phyloP scores from a whole-genome alignment of 2,888 invertebrate genomes.

The Drosophila quasianomalipes region DNA sequence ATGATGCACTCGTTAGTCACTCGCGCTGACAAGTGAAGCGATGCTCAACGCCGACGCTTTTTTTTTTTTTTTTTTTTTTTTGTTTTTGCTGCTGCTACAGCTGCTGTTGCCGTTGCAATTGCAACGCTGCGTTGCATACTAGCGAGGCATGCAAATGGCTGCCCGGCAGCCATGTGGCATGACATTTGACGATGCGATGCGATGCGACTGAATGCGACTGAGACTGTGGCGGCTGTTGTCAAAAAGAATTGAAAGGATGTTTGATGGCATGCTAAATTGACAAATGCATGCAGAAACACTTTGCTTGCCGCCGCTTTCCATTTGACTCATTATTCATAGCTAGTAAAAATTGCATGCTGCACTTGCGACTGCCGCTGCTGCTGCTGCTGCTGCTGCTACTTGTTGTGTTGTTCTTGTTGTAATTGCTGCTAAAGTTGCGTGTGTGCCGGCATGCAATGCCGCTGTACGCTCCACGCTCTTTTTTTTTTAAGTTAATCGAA shows the following conservation, averaged over 20 bases:
- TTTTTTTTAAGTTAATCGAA: conserved; percentile 12
- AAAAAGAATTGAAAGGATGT: conserved; percentile 82
- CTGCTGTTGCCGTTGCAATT: conserved; percentile 20
- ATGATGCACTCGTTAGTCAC: conserved; percentile 82
- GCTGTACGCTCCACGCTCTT: neutral
- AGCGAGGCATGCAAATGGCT: conserved; percentile 57
- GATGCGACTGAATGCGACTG: conserved; percentile 3
- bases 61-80: neutral
- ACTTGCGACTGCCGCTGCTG: neutral
- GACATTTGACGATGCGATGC: conserved; percentile 35
- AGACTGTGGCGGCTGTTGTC: conserved; percentile 62
- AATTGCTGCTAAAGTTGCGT: conserved; percentile 27
- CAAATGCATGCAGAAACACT: conserved; percentile 82
- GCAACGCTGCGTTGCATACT: conserved; percentile 53
- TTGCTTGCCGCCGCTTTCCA: conserved; percentile 54
- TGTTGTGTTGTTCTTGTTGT: conserved; percentile 16
- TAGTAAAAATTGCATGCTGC: conserved; percentile 56
- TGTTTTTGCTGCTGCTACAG: neutral
- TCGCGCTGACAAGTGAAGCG: conserved; percentile 73
- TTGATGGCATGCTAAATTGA: conserved; percentile 84
- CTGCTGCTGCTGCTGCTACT: conserved; percentile 2
- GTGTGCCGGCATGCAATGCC: conserved; percentile 24
- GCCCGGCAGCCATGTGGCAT: conserved; percentile 50
- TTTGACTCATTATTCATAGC: conserved; percentile 69
- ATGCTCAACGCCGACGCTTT: conserved; percentile 49